A percentile compares a stretch with the other conserved stretches of the same genome.
These are phyloP conservation scores for Megastigmus dorsalis DNA, from an alignment of 2,888 invertebrate genomes.

Conservation along the genomic window DNA sequence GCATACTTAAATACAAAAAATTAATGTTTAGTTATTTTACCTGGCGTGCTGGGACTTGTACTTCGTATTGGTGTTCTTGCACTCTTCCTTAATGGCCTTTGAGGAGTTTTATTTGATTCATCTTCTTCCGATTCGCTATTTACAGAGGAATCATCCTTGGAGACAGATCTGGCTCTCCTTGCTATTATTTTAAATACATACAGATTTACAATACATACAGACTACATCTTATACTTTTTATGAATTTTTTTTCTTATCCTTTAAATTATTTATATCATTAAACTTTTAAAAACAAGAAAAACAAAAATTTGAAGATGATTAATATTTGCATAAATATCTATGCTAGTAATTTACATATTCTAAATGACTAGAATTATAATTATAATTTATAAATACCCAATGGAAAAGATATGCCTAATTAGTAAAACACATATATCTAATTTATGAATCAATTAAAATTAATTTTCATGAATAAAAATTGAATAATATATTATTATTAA, in stretches of 20 bases:
- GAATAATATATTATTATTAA: conserved; percentile 1
- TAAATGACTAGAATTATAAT: too few relatives aligned
- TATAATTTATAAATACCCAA: too few relatives aligned
- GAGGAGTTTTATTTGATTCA: conserved; percentile 33
- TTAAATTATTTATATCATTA: too few relatives aligned
- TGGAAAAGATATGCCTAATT: too few relatives aligned
- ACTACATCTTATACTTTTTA: too few relatives aligned
- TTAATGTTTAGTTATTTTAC: conserved; percentile 12
- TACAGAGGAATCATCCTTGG: conserved; percentile 11
- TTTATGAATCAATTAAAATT: too few relatives aligned
- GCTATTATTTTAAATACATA: conserved; percentile 19
- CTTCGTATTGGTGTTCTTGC: neutral
- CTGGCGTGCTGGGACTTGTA: conserved; percentile 13
- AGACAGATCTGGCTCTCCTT: conserved; percentile 34
- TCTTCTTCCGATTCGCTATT: conserved; percentile 53
- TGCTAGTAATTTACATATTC: neutral
- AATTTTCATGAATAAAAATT: too few relatives aligned
- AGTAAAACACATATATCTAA: too few relatives aligned
- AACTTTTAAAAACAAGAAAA: too few relatives aligned
- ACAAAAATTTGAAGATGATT: too few relatives aligned
- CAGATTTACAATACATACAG: conserved; percentile 1
- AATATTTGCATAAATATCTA: too few relatives aligned
- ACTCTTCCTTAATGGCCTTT: conserved; percentile 23
- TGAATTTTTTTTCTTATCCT: too few relatives aligned
- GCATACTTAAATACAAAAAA: neutral